Evolutionary conservation across 2,888 invertebrate genomes (phyloP), one percentile per base, ranked within the genome.

Genomic region (Acheta domesticus): DNA sequence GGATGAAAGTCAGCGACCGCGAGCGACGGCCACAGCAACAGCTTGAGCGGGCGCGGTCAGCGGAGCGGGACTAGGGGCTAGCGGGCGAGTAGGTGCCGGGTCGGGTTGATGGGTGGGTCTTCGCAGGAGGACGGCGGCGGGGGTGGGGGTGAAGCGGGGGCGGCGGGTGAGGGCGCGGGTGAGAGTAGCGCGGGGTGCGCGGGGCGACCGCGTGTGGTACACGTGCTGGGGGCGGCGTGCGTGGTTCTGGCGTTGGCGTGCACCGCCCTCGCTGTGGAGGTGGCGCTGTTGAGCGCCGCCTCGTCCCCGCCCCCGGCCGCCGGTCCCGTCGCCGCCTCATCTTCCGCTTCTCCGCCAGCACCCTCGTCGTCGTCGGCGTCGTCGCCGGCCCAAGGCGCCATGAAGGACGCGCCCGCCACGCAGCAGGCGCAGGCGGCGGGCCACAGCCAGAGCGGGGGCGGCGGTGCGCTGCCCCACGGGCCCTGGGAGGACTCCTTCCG

Each of bases 401-500:
- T 78, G n/a, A 62, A 75, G 75, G 76, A 78, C 78, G 76, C 20
- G 21, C 48, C 48, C 11, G 48, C 48, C 16, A 36, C 19, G 73
- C 49, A 23, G 16, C 75, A 12, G 21, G 49, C 75, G 74, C 23
- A 20, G 12, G 50, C 76, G 21, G 50, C 23, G 75, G 75, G 49
- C 14, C 23, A 20, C n/a, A 12, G n/a, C 16, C 16, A 62, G 16
- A 1, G 12, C 62, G 16, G 2, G 16, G 62, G 62, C 14, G 62
- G 19, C 62, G 2, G 8, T 3, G 16, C 14, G n/a, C n/a, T 62
- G n/a, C 62, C 62, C n/a, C 62, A 62, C 11, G 62, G 62, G 48
- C 82, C 82, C 2, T 84, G 84, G 84, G 83, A 84, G 82, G 82
- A 82, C 48, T 83, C 86, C 62, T 84, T 86, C 82, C 89, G 93